A percentile compares a stretch with the other conserved stretches of the same genome.
Evolutionary conservation across 2,113 vertebrate genomes (phyloP).

Genomic region (Eubucco bourcierii): DNA sequence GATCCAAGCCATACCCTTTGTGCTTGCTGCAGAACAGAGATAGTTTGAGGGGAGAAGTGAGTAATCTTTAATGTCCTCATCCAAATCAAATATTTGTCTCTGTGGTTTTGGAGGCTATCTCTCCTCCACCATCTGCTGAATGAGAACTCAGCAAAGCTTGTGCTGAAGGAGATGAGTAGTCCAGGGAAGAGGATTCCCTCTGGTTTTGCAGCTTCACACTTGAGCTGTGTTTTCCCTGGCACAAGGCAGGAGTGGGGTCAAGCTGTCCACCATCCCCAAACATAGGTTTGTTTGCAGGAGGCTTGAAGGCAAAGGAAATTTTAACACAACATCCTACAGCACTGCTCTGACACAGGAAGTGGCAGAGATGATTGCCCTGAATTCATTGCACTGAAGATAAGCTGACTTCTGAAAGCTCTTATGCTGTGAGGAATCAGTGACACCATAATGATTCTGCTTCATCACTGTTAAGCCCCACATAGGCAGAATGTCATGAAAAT

Average conservation of each 20-base stretch:
- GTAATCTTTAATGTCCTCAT: constrained; percentile 61
- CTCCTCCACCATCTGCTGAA: constrained; percentile 53
- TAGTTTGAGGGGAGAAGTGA: constrained; percentile 51
- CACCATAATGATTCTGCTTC: neutral
- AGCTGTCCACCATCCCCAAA: neutral
- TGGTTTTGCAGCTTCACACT: neutral
- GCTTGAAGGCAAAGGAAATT: neutral
- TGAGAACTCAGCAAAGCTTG: constrained; percentile 16
- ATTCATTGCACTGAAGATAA: neutral
- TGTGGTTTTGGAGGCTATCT: constrained; percentile 41
- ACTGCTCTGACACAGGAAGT: neutral
- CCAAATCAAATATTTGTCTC: constrained; percentile 57
- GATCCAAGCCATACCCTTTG: constrained; percentile 37
- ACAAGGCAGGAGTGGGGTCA: neutral
- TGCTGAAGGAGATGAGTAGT: constrained; percentile 5
- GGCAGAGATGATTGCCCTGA: constrained; percentile 13
- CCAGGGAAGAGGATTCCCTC: neutral
- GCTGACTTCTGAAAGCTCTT: constrained; percentile 42
- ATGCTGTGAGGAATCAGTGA: neutral
- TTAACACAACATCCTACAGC: neutral
- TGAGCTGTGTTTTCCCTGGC: neutral
- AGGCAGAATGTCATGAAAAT: constrained; percentile 30
- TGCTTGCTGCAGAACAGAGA: constrained; percentile 38
- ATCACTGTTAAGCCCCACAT: neutral
- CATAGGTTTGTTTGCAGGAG: neutral